These are phyloP conservation scores for Falcunculus frontatus DNA, from an alignment of 2,113 vertebrate genomes.

Conservation along the genomic window DNA sequence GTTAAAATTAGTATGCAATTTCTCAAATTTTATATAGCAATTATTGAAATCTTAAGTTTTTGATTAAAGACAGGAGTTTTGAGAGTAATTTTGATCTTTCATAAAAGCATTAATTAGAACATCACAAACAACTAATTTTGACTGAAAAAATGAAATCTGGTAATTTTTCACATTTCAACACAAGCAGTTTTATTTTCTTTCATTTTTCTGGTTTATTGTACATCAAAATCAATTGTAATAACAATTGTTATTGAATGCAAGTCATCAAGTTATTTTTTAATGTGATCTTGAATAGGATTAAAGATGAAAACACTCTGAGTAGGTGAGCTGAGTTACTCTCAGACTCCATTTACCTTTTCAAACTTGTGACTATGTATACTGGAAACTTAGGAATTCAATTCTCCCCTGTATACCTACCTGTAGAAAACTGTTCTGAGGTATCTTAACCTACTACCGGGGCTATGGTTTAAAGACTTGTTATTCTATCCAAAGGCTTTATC, in stretches of 20 bases:
- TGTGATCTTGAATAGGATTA: not conserved
- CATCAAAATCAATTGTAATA: not conserved
- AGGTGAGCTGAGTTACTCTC: not conserved
- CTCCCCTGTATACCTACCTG: not conserved
- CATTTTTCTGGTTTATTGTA: not conserved
- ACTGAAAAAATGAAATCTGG: not conserved
- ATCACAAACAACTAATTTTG: not conserved
- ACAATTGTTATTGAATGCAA: not conserved
- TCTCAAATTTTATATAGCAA: not conserved
- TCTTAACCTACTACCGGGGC: not conserved
- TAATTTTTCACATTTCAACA: not conserved
- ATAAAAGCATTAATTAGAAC: not conserved
- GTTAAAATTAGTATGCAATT: not conserved
- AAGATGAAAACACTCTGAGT: not conserved
- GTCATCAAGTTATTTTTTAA: not conserved
- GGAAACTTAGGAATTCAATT: not conserved
- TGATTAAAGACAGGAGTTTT: not conserved
- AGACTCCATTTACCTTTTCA: not conserved
- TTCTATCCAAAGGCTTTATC: not conserved
- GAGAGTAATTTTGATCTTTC: not conserved
- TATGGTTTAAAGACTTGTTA: not conserved
- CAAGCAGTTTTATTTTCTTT: not conserved
- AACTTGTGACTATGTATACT: not conserved
- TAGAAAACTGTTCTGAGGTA: not conserved
- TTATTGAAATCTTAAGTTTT: not conserved